Evolutionary conservation across 2,113 vertebrate species (phyloP).

Genomic region (human (Homo sapiens)): DNA sequence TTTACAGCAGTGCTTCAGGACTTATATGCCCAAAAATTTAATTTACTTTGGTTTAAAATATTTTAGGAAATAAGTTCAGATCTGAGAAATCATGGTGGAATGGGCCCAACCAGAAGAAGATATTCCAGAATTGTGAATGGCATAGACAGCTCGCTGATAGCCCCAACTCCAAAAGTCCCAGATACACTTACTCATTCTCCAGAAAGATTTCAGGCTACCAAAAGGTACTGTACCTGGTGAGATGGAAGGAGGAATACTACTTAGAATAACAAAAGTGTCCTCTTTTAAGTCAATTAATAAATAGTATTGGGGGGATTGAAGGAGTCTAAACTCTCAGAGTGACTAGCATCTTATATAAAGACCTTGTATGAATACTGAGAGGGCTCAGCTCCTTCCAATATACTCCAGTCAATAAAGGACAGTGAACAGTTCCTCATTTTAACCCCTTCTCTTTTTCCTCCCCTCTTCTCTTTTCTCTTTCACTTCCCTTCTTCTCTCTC

Average conservation of each 20-base stretch:
- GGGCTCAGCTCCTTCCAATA: not conserved
- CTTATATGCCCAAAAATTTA: conserved; percentile 17
- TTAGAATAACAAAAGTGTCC: not conserved
- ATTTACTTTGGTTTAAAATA: conserved; percentile 48
- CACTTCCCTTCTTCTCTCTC: not conserved
- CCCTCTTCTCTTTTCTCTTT: not conserved
- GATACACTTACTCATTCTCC: not conserved
- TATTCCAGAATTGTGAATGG: conserved; percentile 35
- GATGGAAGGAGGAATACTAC: not conserved
- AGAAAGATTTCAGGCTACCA: conserved; percentile 26
- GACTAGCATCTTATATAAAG: not conserved
- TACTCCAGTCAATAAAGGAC: not conserved
- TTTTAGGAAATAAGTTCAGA: conserved; percentile 74
- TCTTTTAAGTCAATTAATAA: not conserved
- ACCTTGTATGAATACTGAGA: not conserved
- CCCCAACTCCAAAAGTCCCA: not conserved
- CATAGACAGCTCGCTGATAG: not conserved
- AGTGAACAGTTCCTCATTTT: not conserved
- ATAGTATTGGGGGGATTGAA: not conserved
- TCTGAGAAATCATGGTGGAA: conserved; percentile 43
- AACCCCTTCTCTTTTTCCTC: not conserved
- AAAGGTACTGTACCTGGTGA: conserved; percentile 53
- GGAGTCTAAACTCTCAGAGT: not conserved
- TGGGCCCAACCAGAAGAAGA: conserved; percentile 61
- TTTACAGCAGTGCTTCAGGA: not conserved